Evolutionary conservation across 2,113 vertebrate genomes (phyloP).

Genomic region (Paratilapia polleni): DNA sequence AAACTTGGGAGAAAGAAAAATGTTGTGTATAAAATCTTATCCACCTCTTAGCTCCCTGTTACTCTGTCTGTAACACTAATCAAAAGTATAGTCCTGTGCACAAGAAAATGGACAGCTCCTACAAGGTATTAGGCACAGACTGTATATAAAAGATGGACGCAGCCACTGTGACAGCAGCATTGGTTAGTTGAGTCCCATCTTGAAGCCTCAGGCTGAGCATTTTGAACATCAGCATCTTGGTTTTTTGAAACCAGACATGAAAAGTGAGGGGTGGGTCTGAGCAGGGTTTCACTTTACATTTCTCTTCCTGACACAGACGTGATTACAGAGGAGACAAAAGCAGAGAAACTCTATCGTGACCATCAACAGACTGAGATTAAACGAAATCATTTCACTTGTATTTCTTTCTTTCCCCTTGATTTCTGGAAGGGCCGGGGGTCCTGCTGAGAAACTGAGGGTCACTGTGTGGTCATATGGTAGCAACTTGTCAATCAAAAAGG

Average conservation of each 20-base stretch:
- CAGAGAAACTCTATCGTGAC: neutral
- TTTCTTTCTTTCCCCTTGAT: neutral
- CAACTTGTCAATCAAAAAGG: neutral
- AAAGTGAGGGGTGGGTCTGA: neutral
- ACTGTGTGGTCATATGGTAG: neutral
- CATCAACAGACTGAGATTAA: neutral
- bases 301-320: neutral
- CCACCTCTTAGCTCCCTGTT: neutral
- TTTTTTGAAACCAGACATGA: neutral
- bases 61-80: no score
- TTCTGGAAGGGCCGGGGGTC: neutral
- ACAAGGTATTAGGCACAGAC: neutral
- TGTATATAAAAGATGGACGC: neutral
- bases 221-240: neutral
- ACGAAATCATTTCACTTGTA: neutral
- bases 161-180: neutral
- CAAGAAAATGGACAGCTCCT: neutral
- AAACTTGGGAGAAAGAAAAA: accelerated
- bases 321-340: neutral
- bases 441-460: neutral
- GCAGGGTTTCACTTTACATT: accelerated
- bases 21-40: neutral
- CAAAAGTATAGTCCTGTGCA: no score
- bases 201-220: neutral
- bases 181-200: neutral